A percentile compares a stretch with the other conserved stretches of the same genome.
phyloP scores from a whole-genome alignment of 2,888 invertebrate species.

The Cryptus armator region DNA sequence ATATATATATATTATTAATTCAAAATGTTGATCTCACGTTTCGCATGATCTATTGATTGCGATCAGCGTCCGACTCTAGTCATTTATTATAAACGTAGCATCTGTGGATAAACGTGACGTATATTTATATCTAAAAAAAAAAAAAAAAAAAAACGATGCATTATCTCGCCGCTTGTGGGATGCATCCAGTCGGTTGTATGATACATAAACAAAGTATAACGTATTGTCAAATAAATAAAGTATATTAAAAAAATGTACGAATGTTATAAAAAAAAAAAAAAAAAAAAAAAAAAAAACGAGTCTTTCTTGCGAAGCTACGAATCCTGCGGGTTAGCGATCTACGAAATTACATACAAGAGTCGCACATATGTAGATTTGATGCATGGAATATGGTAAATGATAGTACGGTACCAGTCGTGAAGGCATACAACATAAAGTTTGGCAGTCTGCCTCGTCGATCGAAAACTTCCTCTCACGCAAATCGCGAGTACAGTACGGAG shows the following conservation, averaged over 20 bases:
- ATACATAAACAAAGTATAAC: slow-evolving; percentile 25
- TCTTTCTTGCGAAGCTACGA: slow-evolving; percentile 2
- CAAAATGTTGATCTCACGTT: slow-evolving; percentile 4
- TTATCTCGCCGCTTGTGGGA: neutral
- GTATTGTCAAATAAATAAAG: slow-evolving; percentile 54
- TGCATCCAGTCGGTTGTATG: slow-evolving; percentile 48
- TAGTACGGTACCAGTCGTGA: slow-evolving; percentile 61
- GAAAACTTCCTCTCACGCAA: slow-evolving; percentile 67
- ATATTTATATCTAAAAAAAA: slow-evolving; percentile 5
- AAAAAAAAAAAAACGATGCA: neutral
- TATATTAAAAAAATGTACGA: slow-evolving; percentile 57
- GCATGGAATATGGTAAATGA: slow-evolving; percentile 2
- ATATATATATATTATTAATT: neutral
- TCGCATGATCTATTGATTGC: neutral
- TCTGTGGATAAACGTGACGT: slow-evolving; percentile 27
- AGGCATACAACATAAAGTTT: slow-evolving; percentile 25
- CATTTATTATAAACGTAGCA: slow-evolving; percentile 19
- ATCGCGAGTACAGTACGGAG: slow-evolving; percentile 50
- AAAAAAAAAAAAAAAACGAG: neutral
- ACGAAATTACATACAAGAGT: neutral
- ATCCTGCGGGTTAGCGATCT: neutral
- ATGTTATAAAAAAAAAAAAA: slow-evolving; percentile 37
- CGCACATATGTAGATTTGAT: neutral
- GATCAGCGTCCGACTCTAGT: slow-evolving; percentile 12
- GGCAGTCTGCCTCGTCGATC: slow-evolving; percentile 55